phyloP scores from a whole-genome alignment of 2,888 invertebrate species.

The Coecobrya sp. region DNA sequence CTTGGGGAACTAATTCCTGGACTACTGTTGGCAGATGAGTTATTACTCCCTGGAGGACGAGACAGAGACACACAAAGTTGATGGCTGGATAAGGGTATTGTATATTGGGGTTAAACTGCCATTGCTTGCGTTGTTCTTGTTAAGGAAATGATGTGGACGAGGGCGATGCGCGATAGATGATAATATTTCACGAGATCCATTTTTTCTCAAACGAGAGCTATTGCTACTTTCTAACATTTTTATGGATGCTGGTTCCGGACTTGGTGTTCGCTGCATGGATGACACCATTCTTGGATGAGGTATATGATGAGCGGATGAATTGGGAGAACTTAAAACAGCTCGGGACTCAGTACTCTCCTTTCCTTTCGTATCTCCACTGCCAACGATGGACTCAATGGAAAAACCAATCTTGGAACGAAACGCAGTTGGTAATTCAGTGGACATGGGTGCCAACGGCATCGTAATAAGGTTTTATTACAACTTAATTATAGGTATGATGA shows the following conservation, averaged over 20 bases:
- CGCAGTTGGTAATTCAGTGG: constrained; percentile 96
- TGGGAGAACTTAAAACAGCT: neutral
- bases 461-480: no score
- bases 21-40: constrained; percentile 77
- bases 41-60: constrained; percentile 77
- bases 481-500: no score
- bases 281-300: neutral
- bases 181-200: neutral
- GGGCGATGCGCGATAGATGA: constrained; percentile 63
- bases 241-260: neutral
- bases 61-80: constrained; percentile 59
- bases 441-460: constrained; percentile 98
- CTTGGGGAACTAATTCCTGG: constrained; percentile 70
- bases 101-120: neutral
- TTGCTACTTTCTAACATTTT: neutral
- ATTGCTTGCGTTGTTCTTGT: neutral
- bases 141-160: constrained; percentile 73
- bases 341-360: constrained; percentile 32
- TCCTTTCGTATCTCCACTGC: constrained; percentile 87
- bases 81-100: constrained; percentile 5
- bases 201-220: neutral
- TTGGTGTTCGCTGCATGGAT: neutral
- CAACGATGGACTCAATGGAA: constrained; percentile 97
- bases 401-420: constrained; percentile 96
- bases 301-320: constrained; percentile 26